phyloP scores from a whole-genome alignment of 2,888 invertebrate species.

The Chironomus riparius region DNA sequence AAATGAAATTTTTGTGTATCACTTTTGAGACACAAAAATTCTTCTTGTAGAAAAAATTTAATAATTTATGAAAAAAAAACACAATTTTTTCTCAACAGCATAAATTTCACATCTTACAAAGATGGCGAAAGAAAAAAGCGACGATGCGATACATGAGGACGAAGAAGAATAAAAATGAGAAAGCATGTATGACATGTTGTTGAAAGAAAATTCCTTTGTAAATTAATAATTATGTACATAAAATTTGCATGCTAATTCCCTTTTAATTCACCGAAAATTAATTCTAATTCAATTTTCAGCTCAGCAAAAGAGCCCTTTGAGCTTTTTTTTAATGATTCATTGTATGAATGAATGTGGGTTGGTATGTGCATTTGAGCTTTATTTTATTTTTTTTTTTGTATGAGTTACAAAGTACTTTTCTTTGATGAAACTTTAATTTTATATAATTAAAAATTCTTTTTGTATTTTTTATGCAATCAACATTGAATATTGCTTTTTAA shows the following conservation, averaged over 20 bases:
- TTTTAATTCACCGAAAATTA: not conserved
- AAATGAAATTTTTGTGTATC: not conserved
- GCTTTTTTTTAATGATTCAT: not conserved
- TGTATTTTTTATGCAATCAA: not conserved
- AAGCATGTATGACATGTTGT: not conserved
- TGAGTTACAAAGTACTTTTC: not conserved
- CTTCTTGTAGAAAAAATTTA: not conserved
- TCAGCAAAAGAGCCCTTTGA: not conserved
- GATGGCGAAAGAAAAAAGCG: too few relatives aligned
- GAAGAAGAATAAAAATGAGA: not conserved
- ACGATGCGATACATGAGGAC: not conserved
- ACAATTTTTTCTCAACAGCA: too few relatives aligned
- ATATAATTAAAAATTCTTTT: slow-evolving; percentile 5
- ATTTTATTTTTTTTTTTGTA: not conserved
- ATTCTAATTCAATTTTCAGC: not conserved
- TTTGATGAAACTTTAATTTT: not conserved
- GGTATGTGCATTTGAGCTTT: not conserved
- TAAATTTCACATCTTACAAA: too few relatives aligned
- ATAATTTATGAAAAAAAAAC: too few relatives aligned
- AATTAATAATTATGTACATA: slow-evolving; percentile 5
- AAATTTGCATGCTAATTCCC: not conserved
- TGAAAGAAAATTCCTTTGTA: not conserved
- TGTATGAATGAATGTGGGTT: too few relatives aligned
- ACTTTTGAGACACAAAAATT: not conserved
- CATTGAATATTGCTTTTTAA: not conserved